Conservation (phyloP, 2,797 vertebrate species). For the Xiphophorus birchmanni region DNA sequence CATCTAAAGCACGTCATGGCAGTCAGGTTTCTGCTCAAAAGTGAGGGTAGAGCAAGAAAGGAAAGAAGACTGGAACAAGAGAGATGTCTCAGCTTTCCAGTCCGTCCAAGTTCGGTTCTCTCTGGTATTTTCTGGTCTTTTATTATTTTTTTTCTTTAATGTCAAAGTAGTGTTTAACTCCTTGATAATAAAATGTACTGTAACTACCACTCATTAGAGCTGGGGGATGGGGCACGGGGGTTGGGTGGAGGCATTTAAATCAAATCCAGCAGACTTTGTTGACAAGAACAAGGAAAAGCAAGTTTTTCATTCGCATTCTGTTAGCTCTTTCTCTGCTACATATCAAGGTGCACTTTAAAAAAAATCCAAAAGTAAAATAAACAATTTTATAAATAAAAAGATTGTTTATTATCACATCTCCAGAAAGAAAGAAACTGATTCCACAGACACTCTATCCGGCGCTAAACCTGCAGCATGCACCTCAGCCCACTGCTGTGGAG, state of each 20-base stretch:
- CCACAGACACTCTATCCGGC: background rate
- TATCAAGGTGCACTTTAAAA: background rate
- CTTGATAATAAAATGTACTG: conserved; percentile 8
- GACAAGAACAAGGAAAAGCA: conserved; percentile 4
- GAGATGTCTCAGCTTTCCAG: background rate
- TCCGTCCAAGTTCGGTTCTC: background rate
- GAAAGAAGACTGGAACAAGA: background rate
- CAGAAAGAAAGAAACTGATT: background rate
- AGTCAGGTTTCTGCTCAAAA: conserved; percentile 50
- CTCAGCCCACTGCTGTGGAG: conserved; percentile 75
- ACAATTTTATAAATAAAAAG: background rate
- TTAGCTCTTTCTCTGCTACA: background rate
- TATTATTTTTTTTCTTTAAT: too few species aligned
- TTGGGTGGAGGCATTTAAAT: conserved; percentile 37
- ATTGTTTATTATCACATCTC: background rate
- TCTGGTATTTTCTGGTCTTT: background rate
- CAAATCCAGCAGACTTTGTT: conserved; percentile 19
- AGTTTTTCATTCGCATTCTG: background rate
- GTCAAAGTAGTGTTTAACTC: background rate
- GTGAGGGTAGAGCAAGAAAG: conserved; percentile 27
- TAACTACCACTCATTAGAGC: background rate
- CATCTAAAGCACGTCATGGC: conserved; percentile 60
- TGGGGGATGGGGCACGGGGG: conserved; percentile 6
- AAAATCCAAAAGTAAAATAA: background rate
- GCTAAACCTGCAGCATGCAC: conserved; percentile 74